Percentiles rank a stretch among this genome's conserved stretches.
phyloP scores from a whole-genome alignment of 1,140 invertebrate genomes.

The Cotesia chilonis region DNA sequence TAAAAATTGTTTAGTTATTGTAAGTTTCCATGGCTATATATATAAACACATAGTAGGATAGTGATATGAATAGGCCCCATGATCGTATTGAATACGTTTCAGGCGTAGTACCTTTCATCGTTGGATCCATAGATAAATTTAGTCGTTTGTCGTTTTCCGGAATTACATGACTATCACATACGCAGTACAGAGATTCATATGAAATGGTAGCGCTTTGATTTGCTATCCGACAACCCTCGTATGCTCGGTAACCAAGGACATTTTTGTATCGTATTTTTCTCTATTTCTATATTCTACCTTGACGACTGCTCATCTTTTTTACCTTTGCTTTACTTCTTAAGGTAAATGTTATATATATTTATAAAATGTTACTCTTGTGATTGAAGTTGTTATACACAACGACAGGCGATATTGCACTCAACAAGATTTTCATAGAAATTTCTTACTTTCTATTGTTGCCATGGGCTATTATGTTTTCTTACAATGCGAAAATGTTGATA shows the following conservation, averaged over 20 bases:
- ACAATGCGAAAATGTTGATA: slow-evolving; percentile 15
- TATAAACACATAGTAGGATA: background rate
- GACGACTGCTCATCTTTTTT: background rate
- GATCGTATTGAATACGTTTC: slow-evolving; percentile 13
- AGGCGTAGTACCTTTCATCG: background rate
- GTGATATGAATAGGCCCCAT: background rate
- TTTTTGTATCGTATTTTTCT: background rate
- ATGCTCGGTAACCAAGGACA: background rate
- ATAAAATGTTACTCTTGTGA: background rate
- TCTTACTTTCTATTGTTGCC: slow-evolving; percentile 25
- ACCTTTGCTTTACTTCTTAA: no score
- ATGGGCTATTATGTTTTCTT: slow-evolving; percentile 22
- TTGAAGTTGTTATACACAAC: background rate
- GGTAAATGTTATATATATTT: no score
- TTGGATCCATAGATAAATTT: background rate
- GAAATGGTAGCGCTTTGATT: slow-evolving; percentile 15
- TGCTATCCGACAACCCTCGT: slow-evolving; percentile 19
- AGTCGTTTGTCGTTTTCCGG: background rate
- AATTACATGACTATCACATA: no score
- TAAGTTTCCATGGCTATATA: no score
- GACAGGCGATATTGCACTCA: slow-evolving; percentile 26
- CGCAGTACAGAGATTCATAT: background rate
- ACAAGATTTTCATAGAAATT: slow-evolving; percentile 33
- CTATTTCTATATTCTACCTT: slow-evolving; percentile 6
- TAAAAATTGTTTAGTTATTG: no score